A percentile compares a stretch with the other conserved stretches of the same genome.
Conservation (phyloP, 2,113 vertebrate genomes). For the Grammomys surdaster region DNA sequence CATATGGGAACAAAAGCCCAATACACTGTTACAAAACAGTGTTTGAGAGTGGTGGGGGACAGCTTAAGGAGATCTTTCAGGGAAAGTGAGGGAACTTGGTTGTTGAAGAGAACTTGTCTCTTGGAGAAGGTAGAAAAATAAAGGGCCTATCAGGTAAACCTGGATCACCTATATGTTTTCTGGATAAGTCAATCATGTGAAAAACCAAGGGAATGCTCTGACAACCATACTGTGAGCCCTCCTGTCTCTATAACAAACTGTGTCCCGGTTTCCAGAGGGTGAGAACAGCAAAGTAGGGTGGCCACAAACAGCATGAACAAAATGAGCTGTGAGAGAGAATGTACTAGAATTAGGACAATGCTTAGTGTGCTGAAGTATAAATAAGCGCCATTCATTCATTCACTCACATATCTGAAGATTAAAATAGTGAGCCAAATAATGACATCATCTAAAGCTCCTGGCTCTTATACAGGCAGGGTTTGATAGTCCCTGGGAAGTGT, state of each 20-base stretch:
- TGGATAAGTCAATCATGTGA: background rate
- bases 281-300: background rate
- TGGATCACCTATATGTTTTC: background rate
- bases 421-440: background rate
- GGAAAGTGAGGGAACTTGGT: background rate
- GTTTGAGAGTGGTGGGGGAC: background rate
- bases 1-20: constrained; percentile 36
- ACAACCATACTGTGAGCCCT: background rate
- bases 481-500: background rate
- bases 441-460: background rate
- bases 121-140: constrained; percentile 8
- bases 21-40: background rate
- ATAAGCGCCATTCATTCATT: background rate
- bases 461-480: background rate
- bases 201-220: background rate
- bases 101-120: background rate
- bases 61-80: background rate
- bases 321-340: background rate
- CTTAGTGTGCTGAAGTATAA: background rate
- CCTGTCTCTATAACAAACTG: background rate
- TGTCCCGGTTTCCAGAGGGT: background rate
- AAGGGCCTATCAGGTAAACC: background rate
- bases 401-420: background rate
- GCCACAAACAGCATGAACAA: background rate
- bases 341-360: background rate